phyloP scores from a whole-genome alignment of 2,888 invertebrate genomes.

The Dione juno region DNA sequence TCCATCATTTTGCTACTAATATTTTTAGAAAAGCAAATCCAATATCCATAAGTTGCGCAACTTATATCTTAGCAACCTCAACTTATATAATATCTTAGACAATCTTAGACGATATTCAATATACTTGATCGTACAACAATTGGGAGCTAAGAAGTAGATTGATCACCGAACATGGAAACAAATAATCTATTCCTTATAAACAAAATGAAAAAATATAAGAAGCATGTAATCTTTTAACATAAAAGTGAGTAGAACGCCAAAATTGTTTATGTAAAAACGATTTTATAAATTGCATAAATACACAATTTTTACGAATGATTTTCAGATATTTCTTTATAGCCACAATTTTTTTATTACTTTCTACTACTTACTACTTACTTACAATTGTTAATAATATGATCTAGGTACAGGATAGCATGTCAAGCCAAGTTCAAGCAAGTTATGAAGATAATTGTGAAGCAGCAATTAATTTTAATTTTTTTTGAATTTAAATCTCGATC shows the following conservation, averaged over 20 bases:
- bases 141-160: constrained; percentile 1
- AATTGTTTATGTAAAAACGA: neutral
- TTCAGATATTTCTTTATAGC: too few relatives aligned
- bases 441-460: neutral
- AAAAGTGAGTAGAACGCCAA: neutral
- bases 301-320: too few relatives aligned
- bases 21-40: neutral
- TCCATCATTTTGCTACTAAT: neutral
- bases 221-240: neutral
- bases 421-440: neutral
- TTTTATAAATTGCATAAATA: too few relatives aligned
- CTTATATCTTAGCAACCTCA: too few relatives aligned
- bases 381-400: too few relatives aligned
- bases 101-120: constrained; percentile 15
- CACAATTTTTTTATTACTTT: too few relatives aligned
- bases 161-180: neutral
- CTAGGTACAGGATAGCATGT: neutral
- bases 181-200: neutral
- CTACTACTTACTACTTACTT: too few relatives aligned
- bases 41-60: constrained; percentile 13
- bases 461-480: too few relatives aligned
- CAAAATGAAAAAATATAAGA: neutral
- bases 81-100: too few relatives aligned
- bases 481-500: too few relatives aligned
- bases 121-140: neutral